A percentile compares a stretch with the other conserved stretches of the same genome.
phyloP scores from a whole-genome alignment of 2,797 vertebrate genomes.

The Falco columbarius region DNA sequence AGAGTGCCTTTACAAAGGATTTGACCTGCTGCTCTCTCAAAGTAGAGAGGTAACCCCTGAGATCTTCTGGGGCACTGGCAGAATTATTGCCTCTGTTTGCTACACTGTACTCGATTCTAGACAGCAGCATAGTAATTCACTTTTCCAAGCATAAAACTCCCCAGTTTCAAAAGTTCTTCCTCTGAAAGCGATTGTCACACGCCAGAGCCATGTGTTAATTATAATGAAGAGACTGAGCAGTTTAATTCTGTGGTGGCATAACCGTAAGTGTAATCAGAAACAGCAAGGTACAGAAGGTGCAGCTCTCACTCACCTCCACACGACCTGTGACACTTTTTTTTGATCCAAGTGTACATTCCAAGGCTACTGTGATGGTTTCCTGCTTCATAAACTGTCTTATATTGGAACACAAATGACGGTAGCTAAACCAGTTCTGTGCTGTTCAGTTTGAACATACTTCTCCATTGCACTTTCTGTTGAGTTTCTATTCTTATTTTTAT shows the following conservation, averaged over 20 bases:
- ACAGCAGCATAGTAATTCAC: neutral
- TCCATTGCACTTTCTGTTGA: neutral
- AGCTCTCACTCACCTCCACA: neutral
- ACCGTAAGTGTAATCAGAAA: neutral
- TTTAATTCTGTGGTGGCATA: neutral
- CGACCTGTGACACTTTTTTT: neutral
- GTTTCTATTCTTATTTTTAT: conserved; percentile 26
- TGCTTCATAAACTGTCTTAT: neutral
- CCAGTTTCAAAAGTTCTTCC: neutral
- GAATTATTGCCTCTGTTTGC: neutral
- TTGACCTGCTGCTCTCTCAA: neutral
- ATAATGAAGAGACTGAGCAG: neutral
- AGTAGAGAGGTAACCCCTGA: neutral
- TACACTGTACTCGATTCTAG: neutral
- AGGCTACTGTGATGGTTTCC: neutral
- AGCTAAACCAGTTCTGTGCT: conserved; percentile 14
- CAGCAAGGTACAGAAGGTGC: neutral
- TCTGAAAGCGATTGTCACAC: neutral
- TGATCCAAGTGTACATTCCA: neutral
- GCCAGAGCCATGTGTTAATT: neutral
- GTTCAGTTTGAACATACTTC: neutral
- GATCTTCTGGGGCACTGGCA: neutral
- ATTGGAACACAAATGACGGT: conserved; percentile 18
- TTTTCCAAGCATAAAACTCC: neutral
- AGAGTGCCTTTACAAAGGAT: neutral